Conservation (phyloP, 1,140 invertebrate genomes). For the Atta colombica region DNA sequence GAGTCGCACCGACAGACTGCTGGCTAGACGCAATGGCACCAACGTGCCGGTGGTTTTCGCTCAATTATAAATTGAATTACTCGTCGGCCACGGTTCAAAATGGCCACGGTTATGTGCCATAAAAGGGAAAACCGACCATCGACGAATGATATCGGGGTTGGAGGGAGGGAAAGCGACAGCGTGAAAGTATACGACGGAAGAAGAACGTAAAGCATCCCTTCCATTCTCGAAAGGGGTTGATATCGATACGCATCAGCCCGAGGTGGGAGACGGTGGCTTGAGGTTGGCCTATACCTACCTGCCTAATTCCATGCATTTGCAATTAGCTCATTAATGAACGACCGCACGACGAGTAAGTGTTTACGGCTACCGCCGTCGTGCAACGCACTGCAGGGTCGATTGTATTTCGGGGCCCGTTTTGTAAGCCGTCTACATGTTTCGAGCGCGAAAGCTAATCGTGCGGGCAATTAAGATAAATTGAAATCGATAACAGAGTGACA, state of each 20-base stretch:
- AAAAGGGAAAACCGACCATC: slow-evolving; percentile 70
- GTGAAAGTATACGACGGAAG: not conserved
- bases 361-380: slow-evolving; percentile 9
- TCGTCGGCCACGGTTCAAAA: slow-evolving; percentile 70
- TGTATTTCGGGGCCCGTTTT: slow-evolving; percentile 44
- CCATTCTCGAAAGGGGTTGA: not conserved
- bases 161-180: not conserved
- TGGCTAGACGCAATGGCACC: slow-evolving; percentile 81
- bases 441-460: slow-evolving; percentile 53
- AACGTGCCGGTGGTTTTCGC: slow-evolving; percentile 77
- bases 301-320: slow-evolving; percentile 58
- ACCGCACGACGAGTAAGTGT: slow-evolving; percentile 40
- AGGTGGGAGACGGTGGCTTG: slow-evolving; percentile 17
- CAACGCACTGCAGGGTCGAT: slow-evolving; percentile 21
- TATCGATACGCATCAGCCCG: slow-evolving; percentile 53
- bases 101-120: slow-evolving; percentile 76
- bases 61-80: slow-evolving; percentile 80
- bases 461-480: slow-evolving; percentile 64
- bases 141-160: slow-evolving; percentile 38
- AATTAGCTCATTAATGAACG: slow-evolving; percentile 25
- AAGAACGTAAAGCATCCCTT: slow-evolving; percentile 27
- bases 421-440: slow-evolving; percentile 41
- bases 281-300: slow-evolving; percentile 21
- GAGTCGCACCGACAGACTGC: slow-evolving; percentile 82
- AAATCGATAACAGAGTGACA: slow-evolving; percentile 59